Evolutionary conservation across 2,888 invertebrate genomes (phyloP), one percentile per base, ranked within the genome.

Genomic region (Pantelozetes paolii): DNA sequence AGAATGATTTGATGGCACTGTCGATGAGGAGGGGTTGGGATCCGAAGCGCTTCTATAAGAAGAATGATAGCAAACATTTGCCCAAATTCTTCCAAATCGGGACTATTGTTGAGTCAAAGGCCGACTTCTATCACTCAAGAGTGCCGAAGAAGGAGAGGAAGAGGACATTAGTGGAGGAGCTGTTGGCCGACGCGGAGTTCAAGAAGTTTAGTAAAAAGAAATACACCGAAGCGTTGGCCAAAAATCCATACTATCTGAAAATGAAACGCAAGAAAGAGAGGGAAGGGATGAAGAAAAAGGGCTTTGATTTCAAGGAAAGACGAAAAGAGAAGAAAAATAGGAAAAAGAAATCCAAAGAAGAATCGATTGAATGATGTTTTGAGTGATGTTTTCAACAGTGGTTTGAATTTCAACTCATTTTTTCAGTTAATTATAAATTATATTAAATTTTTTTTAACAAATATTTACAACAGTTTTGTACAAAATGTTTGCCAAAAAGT

Each of bases 31-130:
- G 92, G 0, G 91, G 88, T 0, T 83, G 97, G 15, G 90, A 98
- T 84, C 92, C 95, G 0, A 95, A 95, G 82, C 89, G 89, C 78
- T 97, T 96, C 84, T 98, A 97, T 84, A 96, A 96, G 83, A 91
- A 91, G 80, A 94, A 92, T 82, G 62, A 62, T 5, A 40, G 32
- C n/a, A 85, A 90, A 78, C 89, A 90, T 83, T 80, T 93, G 42
- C 96, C 97, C 0, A 97, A 96, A 83, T 96, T 92, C 82, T 97
- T 97, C 83, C 92, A 93, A 86, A 91, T 85, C 78, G 86, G 86
- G 26, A 82, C 81, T 48, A 83, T 86, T 32, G 85, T 94, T 80
- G 95, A 95, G 81, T 88, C 90, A 18, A 87, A 94, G 0, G 83
- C 91, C 67, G 97, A 98, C 82, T 94, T 90, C 83, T 94, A 93